Evolutionary conservation across 2,888 invertebrate species (phyloP), one percentile per base, ranked within the genome.

Genomic region (Phalera bucephala): DNA sequence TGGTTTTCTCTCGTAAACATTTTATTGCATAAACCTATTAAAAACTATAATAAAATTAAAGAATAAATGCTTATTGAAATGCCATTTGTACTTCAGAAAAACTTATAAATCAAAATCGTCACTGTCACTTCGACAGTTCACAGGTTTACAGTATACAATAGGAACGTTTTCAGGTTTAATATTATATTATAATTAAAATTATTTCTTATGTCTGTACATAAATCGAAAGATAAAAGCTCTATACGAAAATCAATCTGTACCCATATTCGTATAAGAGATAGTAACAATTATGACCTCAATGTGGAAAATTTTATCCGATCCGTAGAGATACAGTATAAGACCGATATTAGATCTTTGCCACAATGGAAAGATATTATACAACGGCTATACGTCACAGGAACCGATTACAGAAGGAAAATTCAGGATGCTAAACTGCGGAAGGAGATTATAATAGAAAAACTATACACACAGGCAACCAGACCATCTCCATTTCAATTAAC

Each of bases 401-500:
- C 66, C 1, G 65, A 76, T 21, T 76, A 49, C 31, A 74, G 74
- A 44, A 62, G 51, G 26, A 77, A 55, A 62, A 59, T 81, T 32
- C 66, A 71, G 54, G 64, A 60, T 27, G 68, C 76, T 14, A 59
- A 68, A 11, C 26, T 38, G n/a, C 76, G 83, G 12, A 81, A 83
- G 40, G 25, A 36, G 15, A 25, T 44, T 9, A 87, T 89, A 33
- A 72, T 87, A 40, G 42, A 80, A 2, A 86, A 80, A 41, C 46
- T 89, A 21, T 74, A 66, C 25, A 51, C 49, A 27, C 62, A 88
- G 50, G 57, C 49, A 9, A 67, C 54, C 7, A 75, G 80, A 52
- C 52, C 47, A 21, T 76, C 85, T 1, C 86, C 88, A 0, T 86
- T 86, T 57, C 65, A 74, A 33, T 52, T 85, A 37, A 79, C 75